phyloP scores from a whole-genome alignment of 2,797 vertebrate species.

The Micromesistius poutassou region DNA sequence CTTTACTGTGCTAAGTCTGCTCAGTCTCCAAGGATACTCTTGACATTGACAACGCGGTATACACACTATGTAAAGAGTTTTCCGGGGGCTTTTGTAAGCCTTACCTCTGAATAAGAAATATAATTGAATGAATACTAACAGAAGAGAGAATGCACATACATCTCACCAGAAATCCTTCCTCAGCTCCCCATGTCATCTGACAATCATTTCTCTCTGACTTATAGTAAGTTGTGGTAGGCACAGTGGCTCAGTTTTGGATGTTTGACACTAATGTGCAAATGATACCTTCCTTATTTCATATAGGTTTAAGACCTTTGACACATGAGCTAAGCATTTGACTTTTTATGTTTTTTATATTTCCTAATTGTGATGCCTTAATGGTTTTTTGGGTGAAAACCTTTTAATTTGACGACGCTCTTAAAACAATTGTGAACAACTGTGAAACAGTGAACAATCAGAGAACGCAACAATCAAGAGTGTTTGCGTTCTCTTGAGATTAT shows the following conservation, averaged over 20 bases:
- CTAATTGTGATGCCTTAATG: background rate
- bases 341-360: too few species aligned
- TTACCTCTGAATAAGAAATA: conserved; percentile 35
- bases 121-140: background rate
- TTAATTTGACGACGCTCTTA: background rate
- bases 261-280: background rate
- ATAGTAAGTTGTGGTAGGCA: background rate
- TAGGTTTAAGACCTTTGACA: too few species aligned
- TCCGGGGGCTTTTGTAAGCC: conserved; percentile 31
- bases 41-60: conserved; percentile 41
- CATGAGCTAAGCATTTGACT: background rate
- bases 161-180: background rate
- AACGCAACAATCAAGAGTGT: background rate
- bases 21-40: conserved; percentile 36
- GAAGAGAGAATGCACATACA: background rate
- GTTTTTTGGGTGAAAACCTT: background rate
- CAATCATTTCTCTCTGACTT: background rate
- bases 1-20: conserved; percentile 32
- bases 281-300: too few species aligned
- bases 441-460: background rate
- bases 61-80: conserved; percentile 37
- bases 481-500: background rate
- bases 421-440: background rate
- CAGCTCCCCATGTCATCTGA: background rate
- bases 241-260: background rate